Evolutionary conservation across 1,140 invertebrate species (phyloP), one percentile per base, ranked within the genome.

Genomic region (Tribolium madens): DNA sequence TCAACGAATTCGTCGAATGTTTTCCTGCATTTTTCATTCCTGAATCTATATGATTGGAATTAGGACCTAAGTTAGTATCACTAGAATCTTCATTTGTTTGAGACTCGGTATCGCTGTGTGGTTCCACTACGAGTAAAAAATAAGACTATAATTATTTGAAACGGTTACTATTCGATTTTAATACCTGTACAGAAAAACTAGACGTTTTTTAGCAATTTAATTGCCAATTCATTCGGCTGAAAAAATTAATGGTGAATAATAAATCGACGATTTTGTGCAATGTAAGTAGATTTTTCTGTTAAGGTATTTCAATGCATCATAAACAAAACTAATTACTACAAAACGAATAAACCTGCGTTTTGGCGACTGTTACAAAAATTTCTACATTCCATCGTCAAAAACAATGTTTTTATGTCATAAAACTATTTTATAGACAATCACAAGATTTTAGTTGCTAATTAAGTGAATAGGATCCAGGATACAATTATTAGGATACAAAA

Each of bases 61-160:
- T 88, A 31, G 86, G 74, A 33, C 82, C 90, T 82, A 93, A 90
- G 85, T 92, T 92, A 83, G 92, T 93, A 80, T 92, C 91, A 82
- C 91, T 91, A 75, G 92, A 92, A 81, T 92, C 90, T 81, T 92
- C 90, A 85, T 92, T 93, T 50, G 92, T 94, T 86, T 96, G 94
- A 9, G 95, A 96, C 87, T 97, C 95, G 52, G 93, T 94, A 87
- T 96, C 95, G 87, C 94, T 96, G 83, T 94, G 93, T 83, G 92
- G 90, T 83, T 95, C 94, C 88, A 91, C 92, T 94, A 84, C 83
- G 57, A 64, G 10, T 33, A 89, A 86, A 80, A 86, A 85, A 83
- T 77, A 75, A 81, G 78, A 78, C 31, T 52, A 15, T 15, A 73
- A 73, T 36, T 31, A 73, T 9, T 64, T 64, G 26, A 13, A 64